Percentiles rank a stretch among this genome's conserved stretches.
Conservation (phyloP, 2,888 invertebrate genomes). For the Spilosoma lubricipeda region DNA sequence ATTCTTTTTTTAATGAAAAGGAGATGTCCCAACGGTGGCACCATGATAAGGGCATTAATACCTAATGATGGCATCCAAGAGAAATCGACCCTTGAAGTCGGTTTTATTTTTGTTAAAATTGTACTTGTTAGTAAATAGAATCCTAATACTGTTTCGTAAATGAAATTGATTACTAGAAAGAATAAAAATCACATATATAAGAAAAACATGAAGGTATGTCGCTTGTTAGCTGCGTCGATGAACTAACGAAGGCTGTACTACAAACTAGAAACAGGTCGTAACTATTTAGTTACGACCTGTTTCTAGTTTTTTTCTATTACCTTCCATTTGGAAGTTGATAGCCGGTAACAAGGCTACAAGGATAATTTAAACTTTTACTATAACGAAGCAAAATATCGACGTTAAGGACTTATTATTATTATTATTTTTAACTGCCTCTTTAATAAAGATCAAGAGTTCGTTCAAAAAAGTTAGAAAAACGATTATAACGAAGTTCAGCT, state of each 20-base stretch:
- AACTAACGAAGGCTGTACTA: constrained; percentile 41
- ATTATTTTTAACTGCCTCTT: neutral
- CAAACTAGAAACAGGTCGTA: constrained; percentile 39
- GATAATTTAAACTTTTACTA: constrained; percentile 39
- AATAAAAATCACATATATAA: constrained; percentile 15
- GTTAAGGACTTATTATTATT: neutral
- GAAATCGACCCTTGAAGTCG: no score
- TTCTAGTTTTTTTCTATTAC: no score
- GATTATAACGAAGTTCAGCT: neutral
- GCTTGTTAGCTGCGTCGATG: constrained; percentile 10
- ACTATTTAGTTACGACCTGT: constrained; percentile 55
- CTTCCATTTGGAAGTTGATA: constrained; percentile 54
- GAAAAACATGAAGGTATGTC: constrained; percentile 17
- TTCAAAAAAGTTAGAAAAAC: neutral
- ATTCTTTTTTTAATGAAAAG: no score
- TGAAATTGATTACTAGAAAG: neutral
- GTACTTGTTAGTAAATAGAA: no score
- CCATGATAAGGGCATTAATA: no score
- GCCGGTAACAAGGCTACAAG: constrained; percentile 51
- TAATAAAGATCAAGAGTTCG: neutral
- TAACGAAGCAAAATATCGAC: constrained; percentile 36
- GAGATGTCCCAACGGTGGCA: no score
- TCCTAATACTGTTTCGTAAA: neutral
- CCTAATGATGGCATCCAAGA: no score
- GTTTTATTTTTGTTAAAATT: no score